Base-by-base conservation (phyloP, 2,888 invertebrate species). In the Petrophora chlorosata region DNA sequence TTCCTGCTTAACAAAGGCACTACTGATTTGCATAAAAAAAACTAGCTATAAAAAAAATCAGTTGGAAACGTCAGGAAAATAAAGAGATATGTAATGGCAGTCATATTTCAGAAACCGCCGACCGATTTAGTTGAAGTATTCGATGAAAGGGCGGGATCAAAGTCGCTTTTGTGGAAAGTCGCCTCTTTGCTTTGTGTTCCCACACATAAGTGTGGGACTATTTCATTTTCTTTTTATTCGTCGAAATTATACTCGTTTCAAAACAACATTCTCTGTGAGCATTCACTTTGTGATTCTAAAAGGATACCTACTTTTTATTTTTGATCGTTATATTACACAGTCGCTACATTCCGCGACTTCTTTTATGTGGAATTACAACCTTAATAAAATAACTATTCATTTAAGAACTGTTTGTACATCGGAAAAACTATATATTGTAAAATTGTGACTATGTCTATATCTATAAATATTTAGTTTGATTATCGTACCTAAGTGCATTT, bases 71-170 rank as follows among this genome's bases (percentile, higher is more conserved):
- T 47, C 46, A 57, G 44, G 44, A 62, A 59, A 67, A 63, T 53
- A 55, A 59, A 44, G 53, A 63, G 62, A 59, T 63, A 59, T 58
- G 49, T 65, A 68, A 63, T 45, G 57, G 56, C 60, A 28, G 59
- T 59, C 58, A 67, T 70, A 70, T 63, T 61, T 67, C 51, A 64
- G 26, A 30, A 51, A 59, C 49, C 59, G 35, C 36, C 28, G 40
- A 30, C 28, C 43, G 52, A 40, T 56, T 46, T 46, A 36, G 46
- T 34, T 34, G 46, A 28, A 38, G 48, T 52, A 44, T 56, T 61
- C 33, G 48, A 29, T 26, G 33, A 61, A 56, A 46, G 26, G 50
- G 39, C 22, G 44, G 59, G 59, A 63, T 66, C 65, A 67, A 63
- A 71, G 60, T 56, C 49, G 26, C 59, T 42, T 63, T 63, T 60